These are phyloP conservation scores for Papilio glaucus DNA, from an alignment of 1,140 invertebrate species.

Conservation along the genomic window DNA sequence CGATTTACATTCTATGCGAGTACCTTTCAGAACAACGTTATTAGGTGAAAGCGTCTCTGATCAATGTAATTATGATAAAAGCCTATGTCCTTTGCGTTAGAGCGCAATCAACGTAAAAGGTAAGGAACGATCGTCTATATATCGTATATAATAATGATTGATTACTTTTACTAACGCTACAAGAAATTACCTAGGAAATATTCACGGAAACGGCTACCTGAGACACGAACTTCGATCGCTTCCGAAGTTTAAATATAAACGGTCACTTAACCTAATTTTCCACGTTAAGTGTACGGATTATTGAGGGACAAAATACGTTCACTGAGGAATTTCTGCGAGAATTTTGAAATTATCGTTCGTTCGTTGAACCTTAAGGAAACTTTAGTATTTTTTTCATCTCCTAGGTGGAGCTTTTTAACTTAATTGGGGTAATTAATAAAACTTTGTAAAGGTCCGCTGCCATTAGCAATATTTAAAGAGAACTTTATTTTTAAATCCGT, in stretches of 20 bases:
- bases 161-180: conserved; percentile 29
- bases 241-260: conserved; percentile 17
- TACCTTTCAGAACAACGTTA: conserved; percentile 4
- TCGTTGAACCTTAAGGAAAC: not conserved
- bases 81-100: conserved; percentile 26
- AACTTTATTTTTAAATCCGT: too few species aligned
- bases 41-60: conserved; percentile 19
- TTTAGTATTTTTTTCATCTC: too few species aligned
- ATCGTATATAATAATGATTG: too few species aligned
- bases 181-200: conserved; percentile 34
- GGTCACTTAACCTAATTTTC: conserved; percentile 30
- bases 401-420: too few species aligned
- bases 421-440: too few species aligned
- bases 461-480: too few species aligned
- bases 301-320: conserved; percentile 2
- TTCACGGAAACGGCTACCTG: not conserved
- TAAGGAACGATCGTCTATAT: conserved; percentile 25
- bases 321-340: not conserved
- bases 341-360: conserved; percentile 3
- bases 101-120: conserved; percentile 35
- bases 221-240: conserved; percentile 15
- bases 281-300: conserved; percentile 15
- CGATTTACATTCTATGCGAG: not conserved
- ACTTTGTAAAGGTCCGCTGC: too few species aligned
- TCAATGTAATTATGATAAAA: conserved; percentile 34